Evolutionary conservation across 1,140 invertebrate species (phyloP), one percentile per base, ranked within the genome.

Genomic region (Pogonomyrmex barbatus): DNA sequence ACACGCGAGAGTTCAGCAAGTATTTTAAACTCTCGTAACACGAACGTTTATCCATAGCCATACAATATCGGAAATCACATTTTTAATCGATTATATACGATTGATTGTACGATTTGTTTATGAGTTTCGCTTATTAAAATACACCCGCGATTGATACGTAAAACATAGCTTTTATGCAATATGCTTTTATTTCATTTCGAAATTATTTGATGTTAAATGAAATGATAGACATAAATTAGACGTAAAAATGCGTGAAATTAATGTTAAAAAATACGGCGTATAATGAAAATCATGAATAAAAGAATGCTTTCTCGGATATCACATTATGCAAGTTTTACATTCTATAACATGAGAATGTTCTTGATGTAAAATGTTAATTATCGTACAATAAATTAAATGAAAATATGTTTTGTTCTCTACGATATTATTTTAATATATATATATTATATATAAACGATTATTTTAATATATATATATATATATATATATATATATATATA

Each of bases 51-150:
- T 56, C 39, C 67, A 58, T 4, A 45, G 79, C 67, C 71, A 24
- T n/a, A 14, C 52, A n/a, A 58, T 58, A 60, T 70, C 33, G 79
- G 52, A 60, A 71, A 71, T 82, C 65, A 14, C 78, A 9, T 82
- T 52, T 60, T 39, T 58, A 17, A 70, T 70, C 65, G 63, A 79
- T 79, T 58, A 10, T 36, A 50, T 65, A 24, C 60, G 45, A 12
- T 45, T 30, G 79, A 82, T 47, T 67, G 9, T 67, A 45, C 24
- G 39, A 67, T 54, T n/a, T 56, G 52, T 9, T 71, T 17, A 30
- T 54, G 42, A 58, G 56, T 73, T 10, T 58, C 30, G 5, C 30
- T 58, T 45, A 71, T 65, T 63, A 81, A 47, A 36, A 60, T 71
- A 45, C 4, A 24, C 9, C 36, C 17, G 0, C 5, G n/a, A 45